These are phyloP conservation scores for Hermaeophaga mercurialis DNA, from an alignment of 2,888 invertebrate species.

Conservation along the genomic window DNA sequence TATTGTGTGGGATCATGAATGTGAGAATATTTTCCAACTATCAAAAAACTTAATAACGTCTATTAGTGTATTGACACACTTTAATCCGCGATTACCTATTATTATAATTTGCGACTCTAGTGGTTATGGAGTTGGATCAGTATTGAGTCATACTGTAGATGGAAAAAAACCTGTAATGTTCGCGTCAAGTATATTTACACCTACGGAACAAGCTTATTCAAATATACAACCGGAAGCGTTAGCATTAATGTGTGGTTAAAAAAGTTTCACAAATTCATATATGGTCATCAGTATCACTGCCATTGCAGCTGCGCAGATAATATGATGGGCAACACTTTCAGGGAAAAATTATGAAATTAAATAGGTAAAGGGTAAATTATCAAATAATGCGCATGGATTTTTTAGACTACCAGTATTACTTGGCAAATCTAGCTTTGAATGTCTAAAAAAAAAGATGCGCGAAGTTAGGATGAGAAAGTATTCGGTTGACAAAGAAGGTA, in stretches of 20 bases:
- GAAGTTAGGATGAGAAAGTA: too few species aligned
- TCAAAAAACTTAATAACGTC: constrained; percentile 11
- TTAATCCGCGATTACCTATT: constrained; percentile 35
- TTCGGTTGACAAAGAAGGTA: too few species aligned
- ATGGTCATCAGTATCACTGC: constrained; percentile 8
- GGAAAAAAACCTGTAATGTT: constrained; percentile 14
- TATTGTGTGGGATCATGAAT: neutral
- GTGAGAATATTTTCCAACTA: neutral
- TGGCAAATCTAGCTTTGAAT: too few species aligned
- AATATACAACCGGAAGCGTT: constrained; percentile 23
- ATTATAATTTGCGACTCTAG: constrained; percentile 37
- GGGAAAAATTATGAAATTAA: neutral
- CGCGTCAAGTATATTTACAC: constrained; percentile 21
- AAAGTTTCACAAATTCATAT: constrained; percentile 25
- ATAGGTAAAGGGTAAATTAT: neutral
- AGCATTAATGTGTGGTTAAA: constrained; percentile 23
- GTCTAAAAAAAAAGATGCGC: too few species aligned
- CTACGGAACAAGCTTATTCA: constrained; percentile 20
- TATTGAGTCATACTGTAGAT: constrained; percentile 37
- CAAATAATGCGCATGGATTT: neutral
- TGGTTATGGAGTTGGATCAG: constrained; percentile 39
- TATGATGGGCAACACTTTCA: neutral
- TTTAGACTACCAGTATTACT: neutral
- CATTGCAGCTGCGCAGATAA: constrained; percentile 24
- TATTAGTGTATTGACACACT: constrained; percentile 24